These are phyloP conservation scores for Chaenodraco wilsoni DNA, from an alignment of 2,797 vertebrate genomes.

Conservation along the genomic window DNA sequence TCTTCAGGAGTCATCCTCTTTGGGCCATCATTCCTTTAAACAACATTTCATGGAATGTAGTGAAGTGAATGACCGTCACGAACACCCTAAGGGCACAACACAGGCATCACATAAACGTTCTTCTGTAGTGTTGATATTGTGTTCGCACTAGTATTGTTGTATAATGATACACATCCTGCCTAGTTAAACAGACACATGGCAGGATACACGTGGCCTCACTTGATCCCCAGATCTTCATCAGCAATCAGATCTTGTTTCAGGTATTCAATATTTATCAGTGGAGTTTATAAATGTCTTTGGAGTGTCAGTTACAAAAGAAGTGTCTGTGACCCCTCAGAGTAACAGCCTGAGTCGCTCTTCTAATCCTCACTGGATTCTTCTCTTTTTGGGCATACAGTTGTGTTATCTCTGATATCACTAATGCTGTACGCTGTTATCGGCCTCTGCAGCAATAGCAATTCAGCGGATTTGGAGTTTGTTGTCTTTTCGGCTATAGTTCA, in stretches of 20 bases:
- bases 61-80: not conserved
- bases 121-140: not conserved
- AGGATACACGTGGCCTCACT: constrained; percentile 28
- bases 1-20: not conserved
- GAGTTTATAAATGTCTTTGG: constrained; percentile 28
- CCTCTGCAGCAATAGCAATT: constrained; percentile 35
- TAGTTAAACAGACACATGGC: not conserved
- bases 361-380: constrained; percentile 39
- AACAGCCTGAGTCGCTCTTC: constrained; percentile 17
- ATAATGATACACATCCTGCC: not conserved
- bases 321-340: constrained; percentile 40
- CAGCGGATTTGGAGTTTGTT: constrained; percentile 20
- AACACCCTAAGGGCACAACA: not conserved
- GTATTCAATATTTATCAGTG: constrained; percentile 38
- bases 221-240: not conserved
- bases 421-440: constrained; percentile 22
- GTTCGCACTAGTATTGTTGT: not conserved
- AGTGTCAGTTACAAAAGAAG: constrained; percentile 37
- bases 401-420: constrained; percentile 36
- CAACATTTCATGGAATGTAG: not conserved
- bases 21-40: not conserved
- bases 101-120: not conserved
- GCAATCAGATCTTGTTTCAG: constrained; percentile 35
- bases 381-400: constrained; percentile 5
- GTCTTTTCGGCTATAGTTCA: constrained; percentile 23